Evolutionary conservation across 1,140 invertebrate species (phyloP).

Genomic region (Drosophila baimaii): DNA sequence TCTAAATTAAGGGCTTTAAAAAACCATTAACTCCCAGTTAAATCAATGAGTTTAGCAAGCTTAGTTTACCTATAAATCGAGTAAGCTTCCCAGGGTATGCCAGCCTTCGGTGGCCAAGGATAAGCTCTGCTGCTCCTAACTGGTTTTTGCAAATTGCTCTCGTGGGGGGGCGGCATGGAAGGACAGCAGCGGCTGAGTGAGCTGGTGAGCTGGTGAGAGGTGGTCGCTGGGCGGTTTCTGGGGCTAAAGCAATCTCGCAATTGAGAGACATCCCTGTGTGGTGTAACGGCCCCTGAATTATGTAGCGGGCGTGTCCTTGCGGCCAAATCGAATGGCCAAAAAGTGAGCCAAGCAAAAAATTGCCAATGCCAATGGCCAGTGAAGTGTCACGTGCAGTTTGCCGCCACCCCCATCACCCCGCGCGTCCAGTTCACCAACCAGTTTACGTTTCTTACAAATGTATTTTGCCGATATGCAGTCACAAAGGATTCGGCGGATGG

Average conservation of each 20-base stretch:
- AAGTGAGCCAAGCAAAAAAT: conserved; percentile 64
- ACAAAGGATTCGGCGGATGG: conserved; percentile 67
- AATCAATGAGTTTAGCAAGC: conserved; percentile 1
- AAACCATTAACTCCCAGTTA: not conserved
- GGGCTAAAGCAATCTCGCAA: conserved; percentile 36
- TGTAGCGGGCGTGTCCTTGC: conserved; percentile 61
- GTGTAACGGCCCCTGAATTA: conserved; percentile 45
- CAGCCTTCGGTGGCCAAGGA: conserved; percentile 18
- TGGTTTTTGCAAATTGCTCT: conserved; percentile 55
- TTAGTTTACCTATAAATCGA: conserved; percentile 9
- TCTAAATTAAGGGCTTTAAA: not conserved
- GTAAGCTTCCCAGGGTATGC: conserved; percentile 15
- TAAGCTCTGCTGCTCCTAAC: conserved; percentile 13
- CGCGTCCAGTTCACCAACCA: conserved; percentile 1
- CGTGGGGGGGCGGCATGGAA: not conserved
- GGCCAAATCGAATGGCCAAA: conserved; percentile 46
- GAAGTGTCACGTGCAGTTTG: conserved; percentile 76
- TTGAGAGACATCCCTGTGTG: conserved; percentile 35
- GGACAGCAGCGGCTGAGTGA: not conserved
- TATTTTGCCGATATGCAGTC: conserved; percentile 66
- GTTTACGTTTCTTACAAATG: conserved; percentile 30
- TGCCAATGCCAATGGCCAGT: conserved; percentile 77
- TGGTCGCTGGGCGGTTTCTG: conserved; percentile 12
- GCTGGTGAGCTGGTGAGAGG: conserved; percentile 2
- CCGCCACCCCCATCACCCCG: conserved; percentile 15